These are phyloP conservation scores for Laspeyria flexula DNA, from an alignment of 2,888 invertebrate species.

Conservation along the genomic window DNA sequence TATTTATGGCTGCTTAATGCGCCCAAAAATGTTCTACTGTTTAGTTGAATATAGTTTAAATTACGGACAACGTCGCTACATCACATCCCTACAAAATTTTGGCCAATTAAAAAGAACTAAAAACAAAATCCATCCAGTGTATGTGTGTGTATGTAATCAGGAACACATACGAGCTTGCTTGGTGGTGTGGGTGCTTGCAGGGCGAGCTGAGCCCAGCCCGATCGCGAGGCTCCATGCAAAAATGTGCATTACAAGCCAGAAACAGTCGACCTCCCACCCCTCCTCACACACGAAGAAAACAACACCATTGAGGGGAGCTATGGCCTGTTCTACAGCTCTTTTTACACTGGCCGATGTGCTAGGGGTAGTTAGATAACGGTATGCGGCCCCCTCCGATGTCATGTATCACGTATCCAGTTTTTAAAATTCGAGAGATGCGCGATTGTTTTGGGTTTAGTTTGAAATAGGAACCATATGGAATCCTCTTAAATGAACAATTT, in stretches of 20 bases:
- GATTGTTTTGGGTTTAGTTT: conserved; percentile 52
- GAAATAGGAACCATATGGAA: conserved; percentile 27
- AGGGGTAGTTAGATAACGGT: conserved; percentile 70
- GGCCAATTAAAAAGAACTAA: conserved; percentile 39
- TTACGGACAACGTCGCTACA: conserved; percentile 10
- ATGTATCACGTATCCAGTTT: conserved; percentile 75
- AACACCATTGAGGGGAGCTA: conserved; percentile 54
- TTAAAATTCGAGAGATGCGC: conserved; percentile 57
- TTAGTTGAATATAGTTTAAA: too few species aligned
- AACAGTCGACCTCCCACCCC: conserved; percentile 64
- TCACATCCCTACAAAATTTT: conserved; percentile 26
- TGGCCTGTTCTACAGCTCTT: conserved; percentile 63
- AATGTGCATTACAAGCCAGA: conserved; percentile 76
- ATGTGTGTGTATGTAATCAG: conserved; percentile 24
- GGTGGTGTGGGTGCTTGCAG: conserved; percentile 67
- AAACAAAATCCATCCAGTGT: conserved; percentile 25
- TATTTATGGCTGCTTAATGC: too few species aligned
- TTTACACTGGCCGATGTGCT: conserved; percentile 59
- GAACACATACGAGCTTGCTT: conserved; percentile 9
- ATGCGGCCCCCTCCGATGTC: conserved; percentile 70
- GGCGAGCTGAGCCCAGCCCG: conserved; percentile 69
- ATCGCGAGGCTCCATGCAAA: conserved; percentile 81
- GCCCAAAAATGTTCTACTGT: too few species aligned
- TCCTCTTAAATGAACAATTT: conserved; percentile 11
- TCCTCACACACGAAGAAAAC: conserved; percentile 57